Conservation (phyloP, 2,797 vertebrate species). For the Halcyon chelicuti region DNA sequence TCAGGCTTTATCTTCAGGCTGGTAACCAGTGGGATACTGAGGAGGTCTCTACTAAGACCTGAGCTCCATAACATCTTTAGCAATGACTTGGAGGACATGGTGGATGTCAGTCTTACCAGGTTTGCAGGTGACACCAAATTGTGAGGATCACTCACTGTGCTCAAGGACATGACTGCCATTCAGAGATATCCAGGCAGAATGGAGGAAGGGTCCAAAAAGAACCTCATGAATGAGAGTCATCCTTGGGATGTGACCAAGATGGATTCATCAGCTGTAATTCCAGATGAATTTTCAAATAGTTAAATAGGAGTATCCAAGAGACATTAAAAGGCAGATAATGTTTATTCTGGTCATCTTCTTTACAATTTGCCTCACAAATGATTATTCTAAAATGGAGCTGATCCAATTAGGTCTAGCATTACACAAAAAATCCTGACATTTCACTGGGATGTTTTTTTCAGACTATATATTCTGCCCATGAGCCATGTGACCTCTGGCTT, state of each 20-base stretch:
- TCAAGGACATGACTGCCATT: neutral
- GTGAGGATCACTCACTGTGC: rapidly evolving
- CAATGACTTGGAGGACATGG: neutral
- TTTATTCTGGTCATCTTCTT: neutral
- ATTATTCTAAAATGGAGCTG: neutral
- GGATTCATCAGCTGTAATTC: neutral
- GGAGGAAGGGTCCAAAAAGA: neutral
- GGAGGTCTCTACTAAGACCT: neutral
- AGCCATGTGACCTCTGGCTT: neutral
- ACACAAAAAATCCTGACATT: neutral
- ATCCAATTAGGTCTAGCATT: neutral
- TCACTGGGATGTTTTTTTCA: neutral
- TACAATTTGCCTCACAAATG: neutral
- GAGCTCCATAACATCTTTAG: neutral
- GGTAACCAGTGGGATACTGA: neutral
- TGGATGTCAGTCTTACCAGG: neutral
- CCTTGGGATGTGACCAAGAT: neutral
- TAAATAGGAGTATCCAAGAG: neutral
- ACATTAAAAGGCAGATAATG: neutral
- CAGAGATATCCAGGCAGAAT: neutral
- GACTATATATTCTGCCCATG: neutral
- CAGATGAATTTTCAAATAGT: neutral
- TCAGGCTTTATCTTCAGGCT: neutral
- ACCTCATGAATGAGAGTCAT: neutral
- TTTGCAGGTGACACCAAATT: neutral